Base-by-base conservation (phyloP, 2,797 vertebrate species). In the Hephaestus fuliginosus region DNA sequence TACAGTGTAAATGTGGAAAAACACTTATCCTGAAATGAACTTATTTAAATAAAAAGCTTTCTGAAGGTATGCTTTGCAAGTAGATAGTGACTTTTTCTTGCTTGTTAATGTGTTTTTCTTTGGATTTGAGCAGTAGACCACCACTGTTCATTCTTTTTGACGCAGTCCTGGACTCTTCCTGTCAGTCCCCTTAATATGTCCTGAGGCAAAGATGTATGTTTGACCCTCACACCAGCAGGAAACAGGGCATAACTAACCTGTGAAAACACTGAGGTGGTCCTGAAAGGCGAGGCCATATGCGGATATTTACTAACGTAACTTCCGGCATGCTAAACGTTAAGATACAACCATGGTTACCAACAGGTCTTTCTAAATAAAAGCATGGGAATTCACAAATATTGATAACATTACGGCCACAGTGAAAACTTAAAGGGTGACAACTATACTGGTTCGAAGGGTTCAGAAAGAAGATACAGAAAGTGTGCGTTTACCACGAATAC, bases 1-100 rank as follows among this genome's bases (percentile, higher is more conserved):
- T 93, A 92, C 80, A 90, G 83, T 91, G 82, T 91, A 90, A 91
- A 92, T 92, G 91, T 92, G 74, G 74, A 76, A 78, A 72, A 82
- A 87, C 44, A 80, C 63, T 71, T 82, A 81, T 74, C 76, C 85
- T 70, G 72, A 89, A 91, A 88, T 85, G 3, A 86, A 78, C 77
- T 41, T 85, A 88, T 90, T 89, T 88, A 84, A 91, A 89, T 87
- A 77, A 91, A 85, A 81, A 76, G 22, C 2, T 81, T 52, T 70
- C 55, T 84, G 15, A 70, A 79, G 30, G 15, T 25, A 2, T 80
- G 22, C 10, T 57, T 67, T 57, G 9, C 9, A 43, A 52, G 6
- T 33, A 20, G 14, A 52, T 64, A 11, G 4, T 68, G 1, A 7
- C 11, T 18, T 64, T 9, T 62, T 36, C n/a, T 56, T 28, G 18